Evolutionary conservation across 2,888 invertebrate genomes (phyloP).

Genomic region (Penaeus monodon): DNA sequence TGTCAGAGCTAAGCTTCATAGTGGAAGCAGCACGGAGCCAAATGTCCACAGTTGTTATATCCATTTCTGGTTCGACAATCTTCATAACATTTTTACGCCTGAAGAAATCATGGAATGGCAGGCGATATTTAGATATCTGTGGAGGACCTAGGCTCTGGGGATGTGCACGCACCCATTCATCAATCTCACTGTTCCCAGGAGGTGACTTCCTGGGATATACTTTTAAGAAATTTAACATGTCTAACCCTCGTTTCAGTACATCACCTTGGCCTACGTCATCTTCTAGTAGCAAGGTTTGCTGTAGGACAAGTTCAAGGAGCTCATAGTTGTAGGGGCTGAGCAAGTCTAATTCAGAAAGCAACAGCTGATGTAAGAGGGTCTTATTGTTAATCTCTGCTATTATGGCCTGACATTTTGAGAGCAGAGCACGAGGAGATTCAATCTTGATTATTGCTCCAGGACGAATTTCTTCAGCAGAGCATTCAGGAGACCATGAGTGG

Average conservation of each 20-base stretch:
- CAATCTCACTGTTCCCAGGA: constrained; percentile 40
- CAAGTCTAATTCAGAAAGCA: constrained; percentile 27
- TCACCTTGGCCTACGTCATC: constrained; percentile 11
- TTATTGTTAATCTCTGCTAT: constrained; percentile 46
- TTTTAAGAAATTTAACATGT: constrained; percentile 57
- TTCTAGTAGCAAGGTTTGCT: constrained; percentile 36
- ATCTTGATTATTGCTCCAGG: constrained; percentile 21
- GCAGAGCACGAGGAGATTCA: constrained; percentile 45
- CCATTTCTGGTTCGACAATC: constrained; percentile 58
- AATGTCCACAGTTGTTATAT: constrained; percentile 49
- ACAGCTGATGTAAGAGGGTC: constrained; percentile 31
- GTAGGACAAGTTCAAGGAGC: constrained; percentile 45
- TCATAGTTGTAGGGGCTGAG: constrained; percentile 63
- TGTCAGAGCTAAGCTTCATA: constrained; percentile 53
- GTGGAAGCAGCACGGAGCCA: constrained; percentile 50
- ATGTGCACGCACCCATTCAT: constrained; percentile 55
- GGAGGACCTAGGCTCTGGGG: constrained; percentile 53
- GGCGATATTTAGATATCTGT: constrained; percentile 43
- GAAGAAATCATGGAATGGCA: constrained; percentile 61
- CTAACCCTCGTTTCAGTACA: constrained; percentile 45
- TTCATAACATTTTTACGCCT: constrained; percentile 40
- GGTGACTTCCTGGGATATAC: constrained; percentile 40
- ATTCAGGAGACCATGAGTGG: constrained; percentile 41
- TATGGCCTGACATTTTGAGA: constrained; percentile 47
- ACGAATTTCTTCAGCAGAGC: background rate